Base-by-base conservation (phyloP, 53 echinoderm and acorn worm genomes). In the Patiria pectinifera region DNA sequence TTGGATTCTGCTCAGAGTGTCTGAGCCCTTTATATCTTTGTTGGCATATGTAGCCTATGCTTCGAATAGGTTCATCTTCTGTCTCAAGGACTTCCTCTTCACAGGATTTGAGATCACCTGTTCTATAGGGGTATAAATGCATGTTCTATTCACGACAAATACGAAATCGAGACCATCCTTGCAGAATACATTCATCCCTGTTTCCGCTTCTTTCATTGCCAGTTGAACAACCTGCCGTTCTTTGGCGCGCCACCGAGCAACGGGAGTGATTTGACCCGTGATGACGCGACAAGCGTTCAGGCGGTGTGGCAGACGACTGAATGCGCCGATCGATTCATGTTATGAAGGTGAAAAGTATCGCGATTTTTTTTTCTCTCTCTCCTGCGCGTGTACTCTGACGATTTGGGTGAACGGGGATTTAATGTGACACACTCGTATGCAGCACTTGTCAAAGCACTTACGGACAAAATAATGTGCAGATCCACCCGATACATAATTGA, bases 181-280 rank as follows among this genome's bases (percentile, higher is more conserved):
- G 8, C 53, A 53, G 53, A 8, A 53, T 53, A 6, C 8, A 5
- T 53, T 53, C 53, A 6, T 53, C 8, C 8, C 53, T 5, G 8
- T 53, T 53, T 53, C 53, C 6, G 53, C 19, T 76, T 76, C 18
- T 24, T 23, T 23, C 77, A 76, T 25, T 76, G 25, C 4, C 5
- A 76, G 77, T 76, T 76, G 77, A 76, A 76, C 25, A 76, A 76
- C 77, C 77, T 11, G 22, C n/a, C 26, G 77, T 76, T 76, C 77
- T 21, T 5, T 9, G 3, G 4, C 24, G 6, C 74, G 44, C 59
- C 8, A 53, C 83, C 60, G 59, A 1, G 14, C 83, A 59, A 59
- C 15, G 83, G 58, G 11, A 21, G n/a, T 4, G 10, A 53, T 59
- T 35, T 84, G 66, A 84, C 84, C 84, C 84, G 66, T 84, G 45